Conservation (phyloP, 2,113 vertebrate genomes). For the Recurvirostra avosetta region DNA sequence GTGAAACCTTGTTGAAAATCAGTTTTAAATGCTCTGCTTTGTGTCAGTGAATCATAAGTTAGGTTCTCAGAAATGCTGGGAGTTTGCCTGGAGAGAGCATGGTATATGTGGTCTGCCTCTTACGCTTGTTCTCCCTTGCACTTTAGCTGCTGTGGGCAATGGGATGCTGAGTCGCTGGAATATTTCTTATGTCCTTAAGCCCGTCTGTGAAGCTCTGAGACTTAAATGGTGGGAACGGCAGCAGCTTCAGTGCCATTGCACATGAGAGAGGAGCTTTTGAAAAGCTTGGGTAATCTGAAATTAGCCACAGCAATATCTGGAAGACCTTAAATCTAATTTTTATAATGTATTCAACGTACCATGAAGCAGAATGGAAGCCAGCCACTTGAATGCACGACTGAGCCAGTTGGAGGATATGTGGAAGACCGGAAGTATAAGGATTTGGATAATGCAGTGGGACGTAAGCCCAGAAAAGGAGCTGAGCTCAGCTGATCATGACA, state of each 20-base stretch:
- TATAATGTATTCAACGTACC: neutral
- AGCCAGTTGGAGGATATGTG: neutral
- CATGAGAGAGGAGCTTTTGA: neutral
- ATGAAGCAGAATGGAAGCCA: neutral
- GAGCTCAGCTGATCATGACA: neutral
- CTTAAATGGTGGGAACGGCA: neutral
- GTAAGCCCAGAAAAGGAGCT: neutral
- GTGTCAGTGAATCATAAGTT: neutral
- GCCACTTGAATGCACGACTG: neutral
- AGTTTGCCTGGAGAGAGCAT: neutral
- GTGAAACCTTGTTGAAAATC: neutral
- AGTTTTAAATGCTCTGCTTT: neutral
- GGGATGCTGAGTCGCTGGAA: rapidly evolving
- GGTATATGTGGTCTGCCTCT: neutral
- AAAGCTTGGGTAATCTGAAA: neutral
- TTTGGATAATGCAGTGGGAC: neutral
- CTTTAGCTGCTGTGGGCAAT: neutral
- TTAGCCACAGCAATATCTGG: neutral
- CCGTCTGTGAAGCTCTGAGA: neutral
- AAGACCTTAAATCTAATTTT: neutral
- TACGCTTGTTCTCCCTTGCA: neutral
- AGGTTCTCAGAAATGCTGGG: neutral
- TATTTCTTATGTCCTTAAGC: neutral
- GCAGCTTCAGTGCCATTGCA: neutral
- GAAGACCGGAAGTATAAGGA: neutral